Percentiles rank a stretch among this genome's conserved stretches.
Evolutionary conservation across 2,797 vertebrate species (phyloP).

Genomic region (Mus caroli): DNA sequence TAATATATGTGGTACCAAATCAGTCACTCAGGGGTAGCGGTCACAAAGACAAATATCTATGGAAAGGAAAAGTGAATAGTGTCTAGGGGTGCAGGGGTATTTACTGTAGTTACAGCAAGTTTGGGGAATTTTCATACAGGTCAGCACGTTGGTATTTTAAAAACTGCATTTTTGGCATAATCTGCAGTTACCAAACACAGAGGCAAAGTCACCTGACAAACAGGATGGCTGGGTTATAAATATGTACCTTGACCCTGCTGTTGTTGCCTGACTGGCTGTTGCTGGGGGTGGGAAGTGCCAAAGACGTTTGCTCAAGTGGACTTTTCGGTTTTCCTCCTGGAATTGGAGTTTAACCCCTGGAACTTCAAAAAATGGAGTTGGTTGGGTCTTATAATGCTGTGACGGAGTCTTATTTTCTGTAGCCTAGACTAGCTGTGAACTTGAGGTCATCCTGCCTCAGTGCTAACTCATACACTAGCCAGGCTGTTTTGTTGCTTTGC

Average conservation of each 20-base stretch:
- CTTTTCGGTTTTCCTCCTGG: neutral
- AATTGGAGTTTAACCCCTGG: neutral
- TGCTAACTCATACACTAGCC: neutral
- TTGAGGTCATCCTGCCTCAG: neutral
- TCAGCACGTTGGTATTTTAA: neutral
- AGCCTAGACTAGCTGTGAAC: neutral
- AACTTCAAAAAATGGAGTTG: neutral
- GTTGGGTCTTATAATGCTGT: neutral
- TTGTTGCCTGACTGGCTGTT: neutral
- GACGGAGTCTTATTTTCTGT: neutral
- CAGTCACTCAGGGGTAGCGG: neutral
- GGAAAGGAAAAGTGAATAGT: neutral
- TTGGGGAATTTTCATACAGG: neutral
- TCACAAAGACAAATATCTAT: constrained; percentile 6
- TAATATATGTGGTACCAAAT: neutral
- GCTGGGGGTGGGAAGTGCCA: neutral
- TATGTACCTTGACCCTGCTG: neutral
- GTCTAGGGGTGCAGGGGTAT: neutral
- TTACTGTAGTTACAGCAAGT: neutral
- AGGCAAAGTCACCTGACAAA: neutral
- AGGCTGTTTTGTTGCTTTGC: too few species aligned
- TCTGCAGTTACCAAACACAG: neutral
- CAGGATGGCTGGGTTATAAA: neutral
- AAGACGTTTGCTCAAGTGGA: neutral
- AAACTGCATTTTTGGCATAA: neutral